Evolutionary conservation across 2,797 vertebrate species (phyloP), one percentile per base, ranked within the genome.

Genomic region (Apogon talboti): DNA sequence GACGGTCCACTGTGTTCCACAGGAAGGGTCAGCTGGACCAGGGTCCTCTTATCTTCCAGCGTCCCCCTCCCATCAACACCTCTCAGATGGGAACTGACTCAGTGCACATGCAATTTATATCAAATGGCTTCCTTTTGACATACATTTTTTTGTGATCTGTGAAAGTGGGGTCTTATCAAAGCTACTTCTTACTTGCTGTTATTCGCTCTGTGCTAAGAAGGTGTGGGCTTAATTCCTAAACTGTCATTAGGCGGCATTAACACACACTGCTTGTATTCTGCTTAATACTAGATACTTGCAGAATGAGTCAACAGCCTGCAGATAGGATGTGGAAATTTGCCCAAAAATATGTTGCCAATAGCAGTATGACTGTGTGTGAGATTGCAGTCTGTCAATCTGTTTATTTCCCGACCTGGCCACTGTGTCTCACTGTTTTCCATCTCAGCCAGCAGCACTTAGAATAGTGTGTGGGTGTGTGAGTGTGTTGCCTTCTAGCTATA

Each of bases 41-140:
- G 6, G 3, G 62, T 24, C 30, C 30, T 59, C 47, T 74, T 77
- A 66, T 71, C 68, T 59, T 14, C 21, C 47, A 50, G 43, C 7
- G 11, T 3, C 1, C 70, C 49, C 10, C 51, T 63, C n/a, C n/a
- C n/a, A n/a, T n/a, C n/a, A n/a, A n/a, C n/a, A n/a, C n/a, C n/a
- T n/a, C n/a, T n/a, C n/a, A n/a, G 71, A 82, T 78, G 57, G 45
- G 57, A 46, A 12, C 19, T 45, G 69, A 19, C 56, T 56, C 54
- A 30, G 65, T 28, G 48, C 24, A 40, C 41, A n/a, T 50, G 52
- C 50, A 70, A 70, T 79, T 62, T 66, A 69, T 57, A 19, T 74
- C 35, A 72, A 81, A 49, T 71, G 51, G 66, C 37, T 52, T 63
- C 53, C 30, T n/a, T 67, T 53, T 58, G 3, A 51, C 74, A 60